Percentiles rank a stretch among this genome's conserved stretches.
phyloP scores from a whole-genome alignment of 2,113 vertebrate genomes.

The Tychaedon coryphoeus region DNA sequence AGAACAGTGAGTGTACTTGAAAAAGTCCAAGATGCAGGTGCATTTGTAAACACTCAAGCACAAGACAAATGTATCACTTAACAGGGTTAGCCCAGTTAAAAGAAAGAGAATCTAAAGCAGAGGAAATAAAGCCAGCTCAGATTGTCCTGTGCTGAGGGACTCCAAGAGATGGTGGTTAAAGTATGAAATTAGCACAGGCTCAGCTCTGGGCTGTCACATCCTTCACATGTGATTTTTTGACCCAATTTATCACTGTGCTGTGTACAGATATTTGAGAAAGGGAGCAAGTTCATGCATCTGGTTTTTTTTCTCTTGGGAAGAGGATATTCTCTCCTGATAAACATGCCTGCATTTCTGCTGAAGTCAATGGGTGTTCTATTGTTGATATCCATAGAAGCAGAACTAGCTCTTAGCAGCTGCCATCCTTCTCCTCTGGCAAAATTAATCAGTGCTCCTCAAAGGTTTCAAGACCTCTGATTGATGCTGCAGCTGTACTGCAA shows the following conservation, averaged over 20 bases:
- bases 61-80: neutral
- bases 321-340: neutral
- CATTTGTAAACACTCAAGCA: neutral
- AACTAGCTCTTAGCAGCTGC: neutral
- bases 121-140: neutral
- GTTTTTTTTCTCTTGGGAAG: neutral
- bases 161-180: neutral
- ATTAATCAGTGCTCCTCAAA: neutral
- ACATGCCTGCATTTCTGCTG: neutral
- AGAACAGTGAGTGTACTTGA: neutral
- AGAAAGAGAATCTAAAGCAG: neutral
- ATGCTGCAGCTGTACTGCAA: neutral
- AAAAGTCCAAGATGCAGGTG: neutral
- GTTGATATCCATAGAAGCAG: neutral
- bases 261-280: neutral
- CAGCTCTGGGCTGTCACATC: neutral
- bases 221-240: neutral
- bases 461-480: neutral
- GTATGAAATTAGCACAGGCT: neutral
- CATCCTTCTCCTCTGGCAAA: neutral
- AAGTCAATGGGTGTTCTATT: neutral
- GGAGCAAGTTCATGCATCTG: neutral
- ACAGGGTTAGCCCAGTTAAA: neutral
- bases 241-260: neutral
- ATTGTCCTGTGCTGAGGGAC: neutral